phyloP scores from a whole-genome alignment of 2,113 vertebrate species.

The Tupaia chinensis region DNA sequence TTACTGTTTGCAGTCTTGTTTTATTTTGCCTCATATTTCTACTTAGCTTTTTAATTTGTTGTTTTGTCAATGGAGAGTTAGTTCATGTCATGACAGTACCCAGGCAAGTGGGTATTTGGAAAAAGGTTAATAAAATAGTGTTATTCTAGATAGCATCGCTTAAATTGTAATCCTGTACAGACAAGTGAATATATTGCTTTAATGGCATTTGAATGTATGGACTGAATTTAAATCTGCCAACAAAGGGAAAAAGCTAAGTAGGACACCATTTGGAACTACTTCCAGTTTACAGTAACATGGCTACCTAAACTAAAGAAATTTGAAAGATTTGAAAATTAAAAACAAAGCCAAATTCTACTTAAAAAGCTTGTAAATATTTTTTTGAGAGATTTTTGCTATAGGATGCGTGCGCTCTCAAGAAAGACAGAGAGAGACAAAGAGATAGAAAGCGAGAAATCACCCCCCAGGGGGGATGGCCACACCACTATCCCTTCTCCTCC shows the following conservation, averaged over 20 bases:
- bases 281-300: neutral
- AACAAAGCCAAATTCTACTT: neutral
- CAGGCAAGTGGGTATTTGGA: neutral
- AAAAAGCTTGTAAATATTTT: neutral
- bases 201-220: neutral
- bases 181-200: neutral
- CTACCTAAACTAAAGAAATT: slow-evolving; percentile 22
- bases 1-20: neutral
- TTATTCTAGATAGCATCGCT: neutral
- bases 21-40: neutral
- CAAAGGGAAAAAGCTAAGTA: neutral
- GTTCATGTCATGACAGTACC: neutral
- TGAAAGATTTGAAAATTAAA: neutral
- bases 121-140: neutral
- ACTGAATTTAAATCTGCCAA: neutral
- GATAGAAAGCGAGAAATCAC: no score
- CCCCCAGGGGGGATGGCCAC: no score
- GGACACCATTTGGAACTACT: neutral
- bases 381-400: no score
- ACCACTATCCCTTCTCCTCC: no score
- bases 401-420: no score
- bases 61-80: neutral
- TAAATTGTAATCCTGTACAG: slow-evolving; percentile 10
- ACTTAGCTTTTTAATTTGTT: neutral
- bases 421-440: no score